Percentiles rank a stretch among this genome's conserved stretches.
These are phyloP conservation scores for Drosophila fulvimacula DNA, from an alignment of 2,888 invertebrate species.

Conservation along the genomic window DNA sequence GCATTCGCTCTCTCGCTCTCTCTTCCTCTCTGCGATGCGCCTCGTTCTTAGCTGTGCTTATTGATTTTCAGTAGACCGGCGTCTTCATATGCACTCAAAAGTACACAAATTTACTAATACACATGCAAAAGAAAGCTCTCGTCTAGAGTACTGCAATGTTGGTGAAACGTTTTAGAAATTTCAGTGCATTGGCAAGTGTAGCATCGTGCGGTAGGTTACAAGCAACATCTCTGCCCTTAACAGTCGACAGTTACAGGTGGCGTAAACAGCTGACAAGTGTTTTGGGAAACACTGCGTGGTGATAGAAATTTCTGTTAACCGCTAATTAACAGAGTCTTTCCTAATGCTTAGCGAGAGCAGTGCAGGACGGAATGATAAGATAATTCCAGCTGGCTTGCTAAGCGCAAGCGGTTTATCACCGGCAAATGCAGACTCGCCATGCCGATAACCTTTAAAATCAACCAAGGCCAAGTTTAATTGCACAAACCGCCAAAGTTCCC, in stretches of 20 bases:
- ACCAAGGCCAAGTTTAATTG: slow-evolving; percentile 34
- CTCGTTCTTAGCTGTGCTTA: slow-evolving; percentile 35
- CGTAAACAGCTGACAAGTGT: slow-evolving; percentile 37
- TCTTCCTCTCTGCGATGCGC: neutral
- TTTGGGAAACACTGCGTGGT: neutral
- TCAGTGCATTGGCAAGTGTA: slow-evolving; percentile 59
- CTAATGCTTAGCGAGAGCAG: neutral
- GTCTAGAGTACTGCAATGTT: slow-evolving; percentile 34
- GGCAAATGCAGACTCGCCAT: neutral
- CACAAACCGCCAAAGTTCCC: slow-evolving; percentile 51
- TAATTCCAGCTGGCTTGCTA: slow-evolving; percentile 4
- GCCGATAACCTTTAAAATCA: slow-evolving; percentile 39
- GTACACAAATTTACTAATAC: slow-evolving; percentile 17
- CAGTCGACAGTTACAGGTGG: slow-evolving; percentile 10
- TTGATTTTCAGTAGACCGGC: slow-evolving; percentile 62
- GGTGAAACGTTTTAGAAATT: slow-evolving; percentile 17
- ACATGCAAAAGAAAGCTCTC: slow-evolving; percentile 48
- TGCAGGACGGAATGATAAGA: slow-evolving; percentile 25
- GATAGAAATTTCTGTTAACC: neutral
- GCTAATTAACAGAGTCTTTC: neutral
- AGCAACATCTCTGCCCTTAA: neutral
- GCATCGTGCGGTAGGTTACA: slow-evolving; percentile 40
- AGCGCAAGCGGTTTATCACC: slow-evolving; percentile 28
- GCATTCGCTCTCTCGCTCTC: neutral
- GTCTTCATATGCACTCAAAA: slow-evolving; percentile 13